phyloP scores from a whole-genome alignment of 2,797 vertebrate genomes.

The Sardinella longiceps region DNA sequence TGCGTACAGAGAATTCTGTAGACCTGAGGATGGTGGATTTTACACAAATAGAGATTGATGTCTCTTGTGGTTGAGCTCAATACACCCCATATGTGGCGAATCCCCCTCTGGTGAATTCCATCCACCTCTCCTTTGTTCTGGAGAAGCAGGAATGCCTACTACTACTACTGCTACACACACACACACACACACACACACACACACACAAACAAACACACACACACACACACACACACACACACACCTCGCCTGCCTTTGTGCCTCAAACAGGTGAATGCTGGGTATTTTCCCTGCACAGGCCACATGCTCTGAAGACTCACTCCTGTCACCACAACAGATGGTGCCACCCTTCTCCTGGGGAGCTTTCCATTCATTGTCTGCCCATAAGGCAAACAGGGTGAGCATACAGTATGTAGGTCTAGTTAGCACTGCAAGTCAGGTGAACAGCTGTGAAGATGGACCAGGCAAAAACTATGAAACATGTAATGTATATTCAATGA shows the following conservation, averaged over 20 bases:
- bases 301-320: neutral
- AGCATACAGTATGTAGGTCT: neutral
- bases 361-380: neutral
- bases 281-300: neutral
- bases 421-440: neutral
- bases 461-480: neutral
- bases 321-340: slow-evolving; percentile 4
- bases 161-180: too few relatives aligned
- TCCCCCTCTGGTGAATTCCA: neutral
- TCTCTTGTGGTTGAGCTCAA: neutral
- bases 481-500: neutral
- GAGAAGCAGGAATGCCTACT: neutral
- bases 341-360: neutral
- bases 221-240: neutral
- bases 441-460: neutral
- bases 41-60: neutral
- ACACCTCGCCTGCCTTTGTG: neutral
- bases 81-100: neutral
- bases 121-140: neutral
- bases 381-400: neutral
- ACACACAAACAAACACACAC: neutral
- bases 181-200: too few relatives aligned
- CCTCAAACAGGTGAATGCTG: neutral
- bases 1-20: neutral
- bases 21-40: neutral